Evolutionary conservation across 2,113 vertebrate genomes (phyloP), one percentile per base, ranked within the genome.

Genomic region (Dinomys branickii): DNA sequence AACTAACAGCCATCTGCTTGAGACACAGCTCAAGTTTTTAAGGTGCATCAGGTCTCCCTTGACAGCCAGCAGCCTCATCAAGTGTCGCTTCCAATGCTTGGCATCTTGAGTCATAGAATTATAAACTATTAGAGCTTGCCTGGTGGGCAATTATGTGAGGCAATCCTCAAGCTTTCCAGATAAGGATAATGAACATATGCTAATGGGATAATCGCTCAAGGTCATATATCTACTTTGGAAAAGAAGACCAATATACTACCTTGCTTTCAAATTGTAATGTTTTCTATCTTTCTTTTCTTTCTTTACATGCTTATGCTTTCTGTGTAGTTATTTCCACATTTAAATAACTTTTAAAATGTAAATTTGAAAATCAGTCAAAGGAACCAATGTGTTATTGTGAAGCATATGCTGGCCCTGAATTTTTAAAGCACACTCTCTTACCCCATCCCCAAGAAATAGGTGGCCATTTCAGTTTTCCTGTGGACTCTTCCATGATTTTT

Each of bases 21-120:
- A 90, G 67, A 94, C 65, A 91, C n/a, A 94, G 90, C 83, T 75
- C 52, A 78, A 85, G 58, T 54, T 87, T 96, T 78, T 69, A 90
- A 78, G 90, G 96, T 38, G 0, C 22, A 75, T 77, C 83, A 80
- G 22, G 38, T 63, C 7, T 20, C 47, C 13, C 69, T 77, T 81
- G 61, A 7, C n/a, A 30, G 52, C 56, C 54, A 63, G 61, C 82
- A 88, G 58, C 12, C 88, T 81, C 91, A 77, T 41, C 52, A 84
- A 94, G 22, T 82, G 69, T 67, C 50, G 7, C 33, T 86, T 77
- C 52, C 26, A 65, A 4, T 50, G 1, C n/a, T 3, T 91, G 58
- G 50, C 12, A 20, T 65, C 30, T 86, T 80, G 24, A 90, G 19
- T 38, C 30, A 73, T 2, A 75, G 52, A 94, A 85, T 67, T 85